Conservation (phyloP, 2,797 vertebrate genomes). For the Catamblyrhynchus diadema region DNA sequence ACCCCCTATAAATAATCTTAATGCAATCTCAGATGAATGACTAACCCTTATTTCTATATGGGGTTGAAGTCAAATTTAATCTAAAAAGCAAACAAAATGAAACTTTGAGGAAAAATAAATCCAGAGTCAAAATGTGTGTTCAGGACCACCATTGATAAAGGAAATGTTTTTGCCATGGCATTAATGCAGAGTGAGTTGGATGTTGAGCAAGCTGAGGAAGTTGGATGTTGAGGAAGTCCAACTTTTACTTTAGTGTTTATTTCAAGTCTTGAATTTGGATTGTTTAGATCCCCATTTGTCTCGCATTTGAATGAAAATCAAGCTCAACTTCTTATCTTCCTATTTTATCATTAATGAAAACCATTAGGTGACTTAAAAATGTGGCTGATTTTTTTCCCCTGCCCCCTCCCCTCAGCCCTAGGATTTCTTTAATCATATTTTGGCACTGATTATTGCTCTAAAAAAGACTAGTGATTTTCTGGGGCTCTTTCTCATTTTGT, state of each 20-base stretch:
- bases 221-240: background rate
- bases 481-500: background rate
- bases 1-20: background rate
- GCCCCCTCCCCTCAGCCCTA: rapidly evolving
- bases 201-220: background rate
- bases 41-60: background rate
- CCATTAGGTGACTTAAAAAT: background rate
- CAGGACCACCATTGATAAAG: background rate
- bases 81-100: background rate
- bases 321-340: background rate
- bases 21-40: background rate
- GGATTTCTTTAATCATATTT: background rate
- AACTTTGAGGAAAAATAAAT: background rate
- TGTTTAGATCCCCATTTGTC: background rate
- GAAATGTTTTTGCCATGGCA: background rate
- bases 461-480: background rate
- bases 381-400: background rate
- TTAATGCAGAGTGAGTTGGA: background rate
- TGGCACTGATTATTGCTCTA: background rate
- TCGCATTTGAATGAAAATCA: background rate
- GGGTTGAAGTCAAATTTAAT: background rate
- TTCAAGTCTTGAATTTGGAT: background rate
- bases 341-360: background rate
- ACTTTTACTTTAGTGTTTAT: background rate
- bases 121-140: background rate